Conservation (phyloP, 2,797 vertebrate species). For the Acipenser ruthenus region DNA sequence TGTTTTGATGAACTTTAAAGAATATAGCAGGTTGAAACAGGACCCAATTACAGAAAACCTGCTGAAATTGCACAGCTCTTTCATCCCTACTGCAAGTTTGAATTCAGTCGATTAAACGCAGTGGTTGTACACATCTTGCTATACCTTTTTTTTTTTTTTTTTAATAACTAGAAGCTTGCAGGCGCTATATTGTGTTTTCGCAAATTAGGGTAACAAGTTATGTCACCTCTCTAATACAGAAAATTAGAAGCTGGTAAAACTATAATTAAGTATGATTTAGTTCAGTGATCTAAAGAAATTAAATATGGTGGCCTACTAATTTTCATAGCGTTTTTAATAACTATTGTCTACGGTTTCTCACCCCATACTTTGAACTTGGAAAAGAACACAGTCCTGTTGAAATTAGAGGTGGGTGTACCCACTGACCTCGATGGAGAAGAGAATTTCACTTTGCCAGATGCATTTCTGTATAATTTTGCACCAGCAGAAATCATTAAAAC, state of each 20-base stretch:
- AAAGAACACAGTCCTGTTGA: neutral
- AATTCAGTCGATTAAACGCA: neutral
- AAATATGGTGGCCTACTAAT: neutral
- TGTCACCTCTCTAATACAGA: conserved; percentile 9
- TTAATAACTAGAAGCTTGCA: neutral
- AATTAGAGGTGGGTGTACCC: too few species aligned
- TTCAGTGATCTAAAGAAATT: conserved; percentile 23
- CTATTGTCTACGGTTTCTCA: conserved; percentile 4
- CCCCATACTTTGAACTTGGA: neutral
- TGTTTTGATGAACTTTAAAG: neutral
- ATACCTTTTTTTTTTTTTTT: neutral
- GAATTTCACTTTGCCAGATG: too few species aligned
- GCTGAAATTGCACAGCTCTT: neutral
- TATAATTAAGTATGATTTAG: conserved; percentile 13
- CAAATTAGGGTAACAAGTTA: conserved; percentile 6
- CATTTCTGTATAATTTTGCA: too few species aligned
- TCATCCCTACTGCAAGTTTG: neutral
- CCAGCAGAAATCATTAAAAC: too few species aligned
- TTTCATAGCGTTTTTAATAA: conserved; percentile 13
- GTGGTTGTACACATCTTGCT: neutral
- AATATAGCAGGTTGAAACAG: neutral
- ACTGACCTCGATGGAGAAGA: too few species aligned
- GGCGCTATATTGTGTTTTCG: neutral
- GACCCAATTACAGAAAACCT: neutral
- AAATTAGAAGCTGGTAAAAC: conserved; percentile 5